phyloP scores from a whole-genome alignment of 2,797 vertebrate species.

The Selene dorsalis region DNA sequence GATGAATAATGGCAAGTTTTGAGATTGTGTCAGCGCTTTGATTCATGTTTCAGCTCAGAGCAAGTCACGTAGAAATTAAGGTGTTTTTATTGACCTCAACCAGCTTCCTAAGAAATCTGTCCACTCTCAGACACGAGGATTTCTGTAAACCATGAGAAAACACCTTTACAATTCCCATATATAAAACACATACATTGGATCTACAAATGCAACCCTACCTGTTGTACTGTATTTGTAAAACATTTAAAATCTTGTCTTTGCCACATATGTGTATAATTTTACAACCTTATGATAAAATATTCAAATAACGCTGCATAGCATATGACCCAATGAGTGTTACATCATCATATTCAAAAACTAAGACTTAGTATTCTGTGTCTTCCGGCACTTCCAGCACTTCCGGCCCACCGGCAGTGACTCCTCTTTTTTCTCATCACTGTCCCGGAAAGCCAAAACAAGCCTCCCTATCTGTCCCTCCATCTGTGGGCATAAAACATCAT shows the following conservation, averaged over 20 bases:
- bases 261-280: background rate
- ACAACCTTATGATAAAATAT: background rate
- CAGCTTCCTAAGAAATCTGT: background rate
- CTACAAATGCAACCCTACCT: no score
- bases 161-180: background rate
- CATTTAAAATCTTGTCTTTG: no score
- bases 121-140: background rate
- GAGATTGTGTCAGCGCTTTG: background rate
- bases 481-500: slow-evolving; percentile 70
- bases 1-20: background rate
- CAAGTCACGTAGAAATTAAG: background rate
- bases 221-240: no score
- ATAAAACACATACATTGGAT: no score
- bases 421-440: slow-evolving; percentile 8
- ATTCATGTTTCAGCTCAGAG: background rate
- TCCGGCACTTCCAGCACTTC: no score
- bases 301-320: background rate
- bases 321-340: background rate
- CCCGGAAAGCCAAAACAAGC: slow-evolving; percentile 56
- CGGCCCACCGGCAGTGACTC: background rate
- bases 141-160: background rate
- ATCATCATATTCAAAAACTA: no score
- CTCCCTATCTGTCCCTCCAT: slow-evolving; percentile 63
- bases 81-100: background rate
- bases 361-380: no score